Percentiles rank a stretch among this genome's conserved stretches.
Evolutionary conservation across 2,888 invertebrate genomes (phyloP).

Genomic region (Sarcophaga rosellei): DNA sequence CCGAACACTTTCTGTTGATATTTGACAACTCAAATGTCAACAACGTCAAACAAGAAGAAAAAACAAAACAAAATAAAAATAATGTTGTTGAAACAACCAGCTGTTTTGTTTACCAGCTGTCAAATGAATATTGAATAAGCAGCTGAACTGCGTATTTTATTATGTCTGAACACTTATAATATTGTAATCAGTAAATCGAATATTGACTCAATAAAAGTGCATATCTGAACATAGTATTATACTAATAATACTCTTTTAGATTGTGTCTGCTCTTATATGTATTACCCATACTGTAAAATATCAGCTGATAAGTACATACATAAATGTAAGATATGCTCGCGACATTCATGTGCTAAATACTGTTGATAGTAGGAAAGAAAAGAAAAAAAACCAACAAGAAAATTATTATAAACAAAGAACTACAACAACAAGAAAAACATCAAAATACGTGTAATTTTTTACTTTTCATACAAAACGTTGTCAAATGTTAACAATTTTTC

Average conservation of each 20-base stretch:
- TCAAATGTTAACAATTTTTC: constrained; percentile 53
- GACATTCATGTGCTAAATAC: constrained; percentile 43
- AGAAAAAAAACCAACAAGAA: neutral
- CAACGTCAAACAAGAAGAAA: too few relatives aligned
- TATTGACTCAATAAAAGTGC: too few relatives aligned
- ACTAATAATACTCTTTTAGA: neutral
- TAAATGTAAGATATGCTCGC: constrained; percentile 39
- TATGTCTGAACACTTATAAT: too few relatives aligned
- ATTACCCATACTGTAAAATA: constrained; percentile 9
- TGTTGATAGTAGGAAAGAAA: constrained; percentile 17
- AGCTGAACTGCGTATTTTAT: too few relatives aligned
- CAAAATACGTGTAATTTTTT: constrained; percentile 47
- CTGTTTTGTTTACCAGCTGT: too few relatives aligned
- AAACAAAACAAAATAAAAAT: too few relatives aligned
- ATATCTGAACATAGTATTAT: too few relatives aligned
- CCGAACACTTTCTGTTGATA: too few relatives aligned
- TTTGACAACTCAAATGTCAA: too few relatives aligned
- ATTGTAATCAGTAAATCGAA: too few relatives aligned
- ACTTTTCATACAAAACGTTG: constrained; percentile 41
- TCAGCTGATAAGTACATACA: constrained; percentile 13
- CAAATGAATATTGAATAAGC: too few relatives aligned
- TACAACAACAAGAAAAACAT: neutral
- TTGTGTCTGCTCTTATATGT: neutral
- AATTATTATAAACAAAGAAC: neutral
- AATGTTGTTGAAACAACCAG: too few relatives aligned